A percentile compares a stretch with the other conserved stretches of the same genome.
Evolutionary conservation across 1,140 invertebrate genomes (phyloP).

Genomic region (Trichonephila clavata): DNA sequence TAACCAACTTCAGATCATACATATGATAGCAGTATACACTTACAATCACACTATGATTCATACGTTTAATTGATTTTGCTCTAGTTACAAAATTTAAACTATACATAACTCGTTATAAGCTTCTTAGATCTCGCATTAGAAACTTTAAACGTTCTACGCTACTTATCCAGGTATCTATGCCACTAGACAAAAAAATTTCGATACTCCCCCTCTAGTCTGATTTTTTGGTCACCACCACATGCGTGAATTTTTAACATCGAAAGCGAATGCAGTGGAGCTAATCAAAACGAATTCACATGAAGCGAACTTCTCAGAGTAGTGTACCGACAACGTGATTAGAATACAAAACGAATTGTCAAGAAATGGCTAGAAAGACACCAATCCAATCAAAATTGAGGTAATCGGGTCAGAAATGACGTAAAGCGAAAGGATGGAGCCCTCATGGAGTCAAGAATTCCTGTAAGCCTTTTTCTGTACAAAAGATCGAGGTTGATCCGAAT

Average conservation of each 20-base stretch:
- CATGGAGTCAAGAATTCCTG: slow-evolving; percentile 51
- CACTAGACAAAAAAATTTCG: no score
- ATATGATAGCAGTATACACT: no score
- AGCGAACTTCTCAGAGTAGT: neutral
- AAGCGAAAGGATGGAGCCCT: slow-evolving; percentile 56
- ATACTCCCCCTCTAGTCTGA: no score
- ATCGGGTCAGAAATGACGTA: slow-evolving; percentile 68
- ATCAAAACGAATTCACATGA: neutral
- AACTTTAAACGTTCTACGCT: no score
- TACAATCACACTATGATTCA: no score
- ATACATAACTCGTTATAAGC: no score
- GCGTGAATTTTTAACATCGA: neutral
- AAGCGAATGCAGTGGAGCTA: neutral
- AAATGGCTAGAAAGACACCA: slow-evolving; percentile 41
- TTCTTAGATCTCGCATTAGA: no score
- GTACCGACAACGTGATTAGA: neutral
- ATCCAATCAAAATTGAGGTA: slow-evolving; percentile 67
- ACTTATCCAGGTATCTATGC: no score
- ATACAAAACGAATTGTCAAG: slow-evolving; percentile 1
- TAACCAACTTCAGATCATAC: no score
- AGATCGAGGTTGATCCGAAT: slow-evolving; percentile 68
- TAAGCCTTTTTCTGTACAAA: slow-evolving; percentile 38
- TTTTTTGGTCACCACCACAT: no score
- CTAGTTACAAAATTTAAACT: no score
- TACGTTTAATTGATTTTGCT: no score